A percentile compares a stretch with the other conserved stretches of the same genome.
phyloP scores from a whole-genome alignment of 2,113 vertebrate species.

The Nothobranchius furzeri region DNA sequence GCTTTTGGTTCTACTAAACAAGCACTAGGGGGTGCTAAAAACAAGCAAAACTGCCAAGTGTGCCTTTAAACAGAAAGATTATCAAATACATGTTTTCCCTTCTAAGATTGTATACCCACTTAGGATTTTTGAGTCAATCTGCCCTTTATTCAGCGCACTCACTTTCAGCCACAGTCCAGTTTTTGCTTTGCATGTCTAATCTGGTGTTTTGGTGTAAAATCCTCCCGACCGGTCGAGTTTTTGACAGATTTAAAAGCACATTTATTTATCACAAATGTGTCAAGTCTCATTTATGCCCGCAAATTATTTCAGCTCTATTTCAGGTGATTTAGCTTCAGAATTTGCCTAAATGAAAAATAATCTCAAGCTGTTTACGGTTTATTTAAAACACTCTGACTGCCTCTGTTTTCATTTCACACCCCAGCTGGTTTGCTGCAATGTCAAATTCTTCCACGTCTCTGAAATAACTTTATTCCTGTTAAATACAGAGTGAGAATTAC shows the following conservation, averaged over 20 bases:
- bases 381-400: not conserved
- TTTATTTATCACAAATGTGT: not conserved
- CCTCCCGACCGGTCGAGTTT: not conserved
- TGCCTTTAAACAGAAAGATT: not conserved
- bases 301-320: not conserved
- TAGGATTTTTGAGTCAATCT: not conserved
- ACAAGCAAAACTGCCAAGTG: no score
- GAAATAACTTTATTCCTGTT: constrained; percentile 5
- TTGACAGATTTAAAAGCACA: not conserved
- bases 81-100: no score
- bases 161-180: not conserved
- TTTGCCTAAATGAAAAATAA: not conserved
- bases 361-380: constrained; percentile 1
- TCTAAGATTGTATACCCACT: not conserved
- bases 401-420: not conserved
- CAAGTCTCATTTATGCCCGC: not conserved
- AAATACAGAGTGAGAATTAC: not conserved
- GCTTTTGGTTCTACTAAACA: no score
- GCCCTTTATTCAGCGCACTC: not conserved
- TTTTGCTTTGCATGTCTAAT: not conserved
- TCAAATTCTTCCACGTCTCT: constrained; percentile 6
- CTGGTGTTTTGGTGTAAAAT: not conserved
- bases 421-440: constrained; percentile 1
- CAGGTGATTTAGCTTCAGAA: not conserved
- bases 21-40: no score